phyloP scores from a whole-genome alignment of 2,113 vertebrate species.

The Cettia cetti region DNA sequence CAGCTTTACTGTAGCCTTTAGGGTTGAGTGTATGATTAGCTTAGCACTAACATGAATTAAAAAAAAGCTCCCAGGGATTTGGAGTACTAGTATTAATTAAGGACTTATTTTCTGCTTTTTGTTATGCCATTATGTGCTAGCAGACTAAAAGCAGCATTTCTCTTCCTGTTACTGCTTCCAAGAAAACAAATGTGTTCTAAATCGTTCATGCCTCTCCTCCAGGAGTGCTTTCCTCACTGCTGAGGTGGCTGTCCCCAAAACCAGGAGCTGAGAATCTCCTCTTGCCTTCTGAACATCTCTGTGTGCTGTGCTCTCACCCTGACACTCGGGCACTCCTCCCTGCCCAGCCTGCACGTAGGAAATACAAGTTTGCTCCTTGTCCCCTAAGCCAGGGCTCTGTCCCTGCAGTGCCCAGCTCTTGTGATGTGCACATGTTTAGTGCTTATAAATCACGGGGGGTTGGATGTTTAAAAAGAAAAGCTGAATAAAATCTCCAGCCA shows the following conservation, averaged over 20 bases:
- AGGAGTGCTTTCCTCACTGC: not conserved
- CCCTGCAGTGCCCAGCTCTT: not conserved
- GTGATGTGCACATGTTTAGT: not conserved
- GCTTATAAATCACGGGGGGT: fast-evolving
- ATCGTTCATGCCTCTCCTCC: not conserved
- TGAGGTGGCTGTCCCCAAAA: not conserved
- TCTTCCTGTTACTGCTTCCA: not conserved
- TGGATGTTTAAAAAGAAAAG: not conserved
- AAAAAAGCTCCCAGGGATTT: not conserved
- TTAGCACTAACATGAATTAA: not conserved
- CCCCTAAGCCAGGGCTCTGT: no score
- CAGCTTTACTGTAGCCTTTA: not conserved
- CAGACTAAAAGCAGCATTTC: not conserved
- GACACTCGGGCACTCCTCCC: not conserved
- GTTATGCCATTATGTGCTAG: not conserved
- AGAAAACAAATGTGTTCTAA: not conserved
- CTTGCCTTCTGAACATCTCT: not conserved
- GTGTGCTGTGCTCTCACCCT: not conserved
- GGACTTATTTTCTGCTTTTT: not conserved
- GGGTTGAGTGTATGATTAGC: not conserved
- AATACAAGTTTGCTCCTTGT: not conserved
- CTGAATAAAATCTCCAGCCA: not conserved
- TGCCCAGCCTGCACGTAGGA: fast-evolving
- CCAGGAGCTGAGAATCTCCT: not conserved
- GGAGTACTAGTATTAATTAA: not conserved